These are phyloP conservation scores for Phthorimaea operculella DNA, from an alignment of 1,140 invertebrate genomes.

Conservation along the genomic window DNA sequence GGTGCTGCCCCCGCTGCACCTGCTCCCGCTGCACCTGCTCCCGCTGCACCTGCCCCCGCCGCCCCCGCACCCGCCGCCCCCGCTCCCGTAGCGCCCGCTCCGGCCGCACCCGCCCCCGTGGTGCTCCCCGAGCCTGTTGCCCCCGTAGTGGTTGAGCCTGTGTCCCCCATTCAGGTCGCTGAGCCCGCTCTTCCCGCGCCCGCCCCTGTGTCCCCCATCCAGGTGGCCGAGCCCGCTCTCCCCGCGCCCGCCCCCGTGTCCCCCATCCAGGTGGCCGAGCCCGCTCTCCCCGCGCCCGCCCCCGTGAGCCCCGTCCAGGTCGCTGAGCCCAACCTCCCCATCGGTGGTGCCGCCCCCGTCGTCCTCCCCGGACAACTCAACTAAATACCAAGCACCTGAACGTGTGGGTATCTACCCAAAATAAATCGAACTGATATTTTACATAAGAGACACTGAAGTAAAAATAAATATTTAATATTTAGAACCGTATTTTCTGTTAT, in stretches of 20 bases:
- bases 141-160: constrained; percentile 5
- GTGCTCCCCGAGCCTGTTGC: too few species aligned
- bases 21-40: too few species aligned
- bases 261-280: constrained; percentile 12
- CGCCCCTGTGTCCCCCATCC: background rate
- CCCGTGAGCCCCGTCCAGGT: constrained; percentile 6
- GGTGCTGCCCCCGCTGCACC: background rate
- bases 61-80: background rate
- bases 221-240: background rate
- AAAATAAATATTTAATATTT: too few species aligned
- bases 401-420: too few species aligned
- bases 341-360: background rate
- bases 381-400: too few species aligned
- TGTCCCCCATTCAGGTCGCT: background rate
- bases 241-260: constrained; percentile 5
- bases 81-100: background rate
- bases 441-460: too few species aligned
- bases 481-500: too few species aligned
- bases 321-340: constrained; percentile 5
- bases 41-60: too few species aligned
- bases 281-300: constrained; percentile 16
- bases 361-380: constrained; percentile 8
- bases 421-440: too few species aligned
- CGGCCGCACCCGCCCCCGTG: too few species aligned
- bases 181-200: constrained; percentile 4